phyloP scores from a whole-genome alignment of 2,113 vertebrate genomes.

The Mohoua ochrocephala region DNA sequence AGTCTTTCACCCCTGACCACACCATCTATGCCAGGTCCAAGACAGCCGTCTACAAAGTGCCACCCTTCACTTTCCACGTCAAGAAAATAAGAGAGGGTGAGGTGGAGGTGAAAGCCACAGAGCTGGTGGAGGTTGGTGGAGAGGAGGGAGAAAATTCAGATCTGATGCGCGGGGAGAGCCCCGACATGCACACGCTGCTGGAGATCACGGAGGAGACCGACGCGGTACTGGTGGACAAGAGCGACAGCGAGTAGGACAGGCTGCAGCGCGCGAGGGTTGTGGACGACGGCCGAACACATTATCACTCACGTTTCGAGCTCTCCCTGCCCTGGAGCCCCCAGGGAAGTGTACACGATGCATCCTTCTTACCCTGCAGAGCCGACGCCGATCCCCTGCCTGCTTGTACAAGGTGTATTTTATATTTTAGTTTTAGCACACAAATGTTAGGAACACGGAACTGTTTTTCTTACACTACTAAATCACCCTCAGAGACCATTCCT shows the following conservation, averaged over 20 bases:
- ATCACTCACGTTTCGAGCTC: conserved; percentile 33
- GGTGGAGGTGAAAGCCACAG: conserved; percentile 84
- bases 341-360: not conserved
- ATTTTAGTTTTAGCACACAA: conserved; percentile 52
- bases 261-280: not conserved
- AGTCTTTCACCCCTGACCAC: conserved; percentile 92
- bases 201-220: conserved; percentile 88
- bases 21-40: conserved; percentile 86
- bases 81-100: conserved; percentile 95
- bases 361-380: conserved; percentile 9
- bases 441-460: conserved; percentile 19
- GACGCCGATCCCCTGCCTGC: not conserved
- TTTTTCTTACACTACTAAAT: conserved; percentile 48
- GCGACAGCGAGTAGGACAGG: conserved; percentile 74
- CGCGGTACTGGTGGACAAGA: conserved; percentile 83
- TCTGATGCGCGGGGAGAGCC: conserved; percentile 84
- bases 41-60: conserved; percentile 91
- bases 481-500: conserved; percentile 56
- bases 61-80: conserved; percentile 96
- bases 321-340: conserved; percentile 30
- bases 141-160: conserved; percentile 79
- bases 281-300: not conserved
- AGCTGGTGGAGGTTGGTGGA: conserved; percentile 84
- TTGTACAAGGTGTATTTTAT: conserved; percentile 52
- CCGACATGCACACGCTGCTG: conserved; percentile 82